Evolutionary conservation across 1,140 invertebrate species (phyloP).

Genomic region (Dreissena rostriformis): DNA sequence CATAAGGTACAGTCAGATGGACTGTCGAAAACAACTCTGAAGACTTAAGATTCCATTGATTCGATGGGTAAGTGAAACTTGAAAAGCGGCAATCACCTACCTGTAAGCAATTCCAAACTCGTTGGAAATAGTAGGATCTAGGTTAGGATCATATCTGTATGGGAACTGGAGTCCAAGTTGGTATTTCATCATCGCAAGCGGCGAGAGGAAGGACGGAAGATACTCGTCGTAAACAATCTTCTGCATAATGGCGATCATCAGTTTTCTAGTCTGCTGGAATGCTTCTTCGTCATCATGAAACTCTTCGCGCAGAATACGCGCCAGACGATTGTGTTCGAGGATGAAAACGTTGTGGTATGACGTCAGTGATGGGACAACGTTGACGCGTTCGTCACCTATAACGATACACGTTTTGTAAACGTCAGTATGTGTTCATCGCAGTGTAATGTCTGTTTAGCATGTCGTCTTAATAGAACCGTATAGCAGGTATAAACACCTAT

Average conservation of each 20-base stretch:
- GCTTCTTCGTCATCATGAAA: not conserved
- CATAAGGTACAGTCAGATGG: not conserved
- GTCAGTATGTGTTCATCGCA: too few relatives aligned
- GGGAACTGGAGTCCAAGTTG: not conserved
- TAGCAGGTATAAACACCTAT: too few relatives aligned
- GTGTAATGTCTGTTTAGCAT: too few relatives aligned
- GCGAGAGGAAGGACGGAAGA: slow-evolving; percentile 1
- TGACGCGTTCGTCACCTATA: too few relatives aligned
- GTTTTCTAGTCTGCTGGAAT: slow-evolving; percentile 19
- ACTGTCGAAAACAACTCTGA: too few relatives aligned
- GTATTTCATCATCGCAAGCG: not conserved
- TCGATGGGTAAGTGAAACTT: not conserved
- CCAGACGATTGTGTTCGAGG: too few relatives aligned
- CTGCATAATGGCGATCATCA: slow-evolving; percentile 21
- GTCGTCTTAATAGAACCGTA: too few relatives aligned
- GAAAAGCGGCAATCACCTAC: not conserved
- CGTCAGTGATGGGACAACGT: too few relatives aligned
- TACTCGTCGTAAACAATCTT: slow-evolving; percentile 19
- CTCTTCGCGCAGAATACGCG: too few relatives aligned
- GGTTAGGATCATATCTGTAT: not conserved
- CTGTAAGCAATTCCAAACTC: slow-evolving; percentile 4
- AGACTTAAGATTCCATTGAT: too few relatives aligned
- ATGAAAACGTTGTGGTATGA: too few relatives aligned
- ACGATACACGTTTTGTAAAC: too few relatives aligned
- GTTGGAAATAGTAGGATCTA: slow-evolving; percentile 3